A percentile compares a stretch with the other conserved stretches of the same genome.
These are phyloP conservation scores for Planiliza haematocheilus DNA, from an alignment of 2,113 vertebrate species.

Conservation along the genomic window DNA sequence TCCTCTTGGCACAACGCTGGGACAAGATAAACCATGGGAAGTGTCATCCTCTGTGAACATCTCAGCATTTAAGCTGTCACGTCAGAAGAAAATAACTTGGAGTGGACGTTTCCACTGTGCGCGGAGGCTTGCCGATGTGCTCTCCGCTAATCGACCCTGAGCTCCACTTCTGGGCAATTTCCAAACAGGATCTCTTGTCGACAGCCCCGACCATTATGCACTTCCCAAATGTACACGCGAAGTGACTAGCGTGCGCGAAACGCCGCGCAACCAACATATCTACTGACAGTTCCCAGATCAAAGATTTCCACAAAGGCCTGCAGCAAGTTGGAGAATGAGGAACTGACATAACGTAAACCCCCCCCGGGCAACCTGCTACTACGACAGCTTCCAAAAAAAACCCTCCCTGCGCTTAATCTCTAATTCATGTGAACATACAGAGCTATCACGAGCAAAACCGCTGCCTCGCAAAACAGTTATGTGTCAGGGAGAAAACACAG, in stretches of 20 bases:
- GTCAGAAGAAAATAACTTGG: conserved; percentile 34
- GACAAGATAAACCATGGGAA: conserved; percentile 66
- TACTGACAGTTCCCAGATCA: conserved; percentile 36
- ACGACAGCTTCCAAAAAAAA: conserved; percentile 45
- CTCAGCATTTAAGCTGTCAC: conserved; percentile 49
- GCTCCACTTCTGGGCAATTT: conserved; percentile 24
- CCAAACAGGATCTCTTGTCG: conserved; percentile 29
- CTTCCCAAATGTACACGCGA: conserved; percentile 17
- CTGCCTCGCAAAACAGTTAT: conserved; percentile 55
- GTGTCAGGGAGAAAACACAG: conserved; percentile 60
- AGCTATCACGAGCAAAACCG: conserved; percentile 37
- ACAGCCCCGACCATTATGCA: conserved; percentile 27
- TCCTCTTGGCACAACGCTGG: conserved; percentile 56
- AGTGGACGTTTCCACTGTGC: conserved; percentile 16
- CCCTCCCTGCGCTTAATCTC: conserved; percentile 22
- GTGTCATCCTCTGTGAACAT: conserved; percentile 35
- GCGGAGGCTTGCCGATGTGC: conserved; percentile 7
- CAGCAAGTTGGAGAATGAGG: conserved; percentile 12
- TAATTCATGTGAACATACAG: conserved; percentile 50
- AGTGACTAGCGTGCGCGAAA: background rate
- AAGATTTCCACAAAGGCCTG: conserved; percentile 24
- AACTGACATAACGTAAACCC: conserved; percentile 18
- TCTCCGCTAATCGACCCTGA: conserved; percentile 18
- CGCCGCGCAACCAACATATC: conserved; percentile 11
- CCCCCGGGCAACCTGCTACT: conserved; percentile 23